Base-by-base conservation (phyloP, 37 sponge, comb jelly and placozoan genomes). In the Halichondria panicea region DNA sequence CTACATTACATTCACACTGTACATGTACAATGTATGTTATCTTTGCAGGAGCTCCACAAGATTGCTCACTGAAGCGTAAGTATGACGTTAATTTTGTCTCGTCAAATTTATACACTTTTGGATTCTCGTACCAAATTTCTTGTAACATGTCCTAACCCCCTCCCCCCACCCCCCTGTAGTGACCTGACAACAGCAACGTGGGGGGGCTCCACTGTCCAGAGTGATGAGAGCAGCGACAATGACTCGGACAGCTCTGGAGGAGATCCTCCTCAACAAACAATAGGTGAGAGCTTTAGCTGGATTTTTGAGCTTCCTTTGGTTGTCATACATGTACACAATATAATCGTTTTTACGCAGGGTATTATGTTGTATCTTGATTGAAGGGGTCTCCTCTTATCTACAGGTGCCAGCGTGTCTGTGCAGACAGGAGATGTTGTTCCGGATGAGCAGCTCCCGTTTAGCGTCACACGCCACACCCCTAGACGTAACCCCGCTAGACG, bases 401-500 rank as follows among this genome's bases (percentile, higher is more conserved):
- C 31, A 76, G 83, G 79, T 40, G 89, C 43, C 34, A 72, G 79
- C 41, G 89, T 75, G 18, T 58, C 55, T 4, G 37, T 74, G 50
- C 84, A 88, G 54, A 57, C 45, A 22, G 52, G 9, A 2, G 74
- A 61, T 12, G 37, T 35, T 44, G 57, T 22, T 19, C 63, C 40
- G 6, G 66, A 32, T 27, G 42, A 75, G 22, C 53, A 41, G 15
- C 55, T 80, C 5, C 72, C 40, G 31, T 85, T 84, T 43, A 42
- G 60, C 39, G 91, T 90, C 55, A 85, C 85, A 18, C 73, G 91
- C 13, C 91, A 90, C 68, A 85, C 86, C 22, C 86, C 89, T 18
- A 50, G 84, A 0, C 56, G 59, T 4, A 19, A 37, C 62, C 43
- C n/a, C 19, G 21, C 43, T 42, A 7, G 19, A 12, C 19, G 25